Base-by-base conservation (phyloP, 2,888 invertebrate genomes). In the Hydrotaea diabolus region DNA sequence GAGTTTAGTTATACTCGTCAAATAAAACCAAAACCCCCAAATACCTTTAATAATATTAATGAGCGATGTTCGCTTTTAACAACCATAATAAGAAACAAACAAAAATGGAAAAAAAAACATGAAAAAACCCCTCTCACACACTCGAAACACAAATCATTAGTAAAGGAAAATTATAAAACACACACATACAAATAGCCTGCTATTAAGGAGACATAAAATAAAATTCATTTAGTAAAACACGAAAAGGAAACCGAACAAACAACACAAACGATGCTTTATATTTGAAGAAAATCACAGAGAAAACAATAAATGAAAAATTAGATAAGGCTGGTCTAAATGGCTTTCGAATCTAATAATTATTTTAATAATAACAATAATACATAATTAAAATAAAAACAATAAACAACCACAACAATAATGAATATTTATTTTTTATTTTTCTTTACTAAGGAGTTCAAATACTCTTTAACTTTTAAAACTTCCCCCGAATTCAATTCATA, bases 11-110 rank as follows among this genome's bases (percentile, higher is more conserved):
- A 36, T 59, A 59, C 59, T 59, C 59, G 21, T 19, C n/a, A n/a
- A n/a, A n/a, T n/a, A 66, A 39, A 66, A 74, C 57, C 21, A 17
- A 74, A 26, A 72, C n/a, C 39, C 39, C 21, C 5, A 43, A 39
- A n/a, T n/a, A 39, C 8, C 21, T 73, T 17, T 19, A 43, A 77
- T 69, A 71, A 62, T 53, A 66, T 79, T 78, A 69, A 87, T 90
- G 88, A 90, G 90, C 90, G 90, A 90, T 90, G 89, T 90, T 90
- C 90, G 90, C 90, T 90, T 89, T 88, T 88, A 88, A 88, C 59
- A 75, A 71, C n/a, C 21, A 69, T 39, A 19, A 74, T 77, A 81
- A 86, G 62, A 80, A 23, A 31, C 31, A 8, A 39, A 77, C 80
- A 86, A n/a, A n/a, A n/a, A n/a, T n/a, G n/a, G n/a, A n/a, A 86